Percentiles rank a stretch among this genome's conserved stretches.
Conservation (phyloP, 2,113 vertebrate genomes). For the Eretmochelys imbricata region DNA sequence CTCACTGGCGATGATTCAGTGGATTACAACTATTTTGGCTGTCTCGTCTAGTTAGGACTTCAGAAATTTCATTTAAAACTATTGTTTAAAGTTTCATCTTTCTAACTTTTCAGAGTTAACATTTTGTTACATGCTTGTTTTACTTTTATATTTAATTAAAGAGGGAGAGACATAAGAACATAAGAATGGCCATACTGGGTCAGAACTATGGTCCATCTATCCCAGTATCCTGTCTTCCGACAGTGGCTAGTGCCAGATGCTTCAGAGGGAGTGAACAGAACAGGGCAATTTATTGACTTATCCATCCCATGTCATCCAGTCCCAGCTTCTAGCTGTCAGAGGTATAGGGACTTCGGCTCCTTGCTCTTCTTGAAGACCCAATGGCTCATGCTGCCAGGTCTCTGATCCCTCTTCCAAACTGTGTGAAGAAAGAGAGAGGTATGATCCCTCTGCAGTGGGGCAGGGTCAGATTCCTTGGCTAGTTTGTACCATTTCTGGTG, state of each 20-base stretch:
- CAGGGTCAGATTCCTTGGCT: accelerated
- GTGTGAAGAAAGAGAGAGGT: neutral
- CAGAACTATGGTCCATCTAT: neutral
- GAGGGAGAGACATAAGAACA: neutral
- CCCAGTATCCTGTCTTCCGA: neutral
- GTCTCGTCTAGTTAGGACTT: conserved; percentile 24
- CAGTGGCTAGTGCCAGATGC: neutral
- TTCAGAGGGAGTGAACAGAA: neutral
- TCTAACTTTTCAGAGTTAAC: conserved; percentile 32
- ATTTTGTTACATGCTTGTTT: neutral
- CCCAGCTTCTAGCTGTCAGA: neutral
- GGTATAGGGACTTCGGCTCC: accelerated
- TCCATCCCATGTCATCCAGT: neutral
- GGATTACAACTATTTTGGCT: conserved; percentile 1
- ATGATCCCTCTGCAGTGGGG: neutral
- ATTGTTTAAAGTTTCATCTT: conserved; percentile 27
- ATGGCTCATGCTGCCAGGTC: neutral
- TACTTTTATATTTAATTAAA: neutral
- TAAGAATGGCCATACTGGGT: neutral
- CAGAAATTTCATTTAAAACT: conserved; percentile 40
- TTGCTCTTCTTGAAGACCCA: neutral
- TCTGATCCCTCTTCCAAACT: neutral
- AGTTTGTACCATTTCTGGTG: neutral
- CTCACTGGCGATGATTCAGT: neutral
- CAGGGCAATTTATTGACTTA: neutral